Base-by-base conservation (phyloP, 1,140 invertebrate genomes). In the Eupristina koningsbergeri region DNA sequence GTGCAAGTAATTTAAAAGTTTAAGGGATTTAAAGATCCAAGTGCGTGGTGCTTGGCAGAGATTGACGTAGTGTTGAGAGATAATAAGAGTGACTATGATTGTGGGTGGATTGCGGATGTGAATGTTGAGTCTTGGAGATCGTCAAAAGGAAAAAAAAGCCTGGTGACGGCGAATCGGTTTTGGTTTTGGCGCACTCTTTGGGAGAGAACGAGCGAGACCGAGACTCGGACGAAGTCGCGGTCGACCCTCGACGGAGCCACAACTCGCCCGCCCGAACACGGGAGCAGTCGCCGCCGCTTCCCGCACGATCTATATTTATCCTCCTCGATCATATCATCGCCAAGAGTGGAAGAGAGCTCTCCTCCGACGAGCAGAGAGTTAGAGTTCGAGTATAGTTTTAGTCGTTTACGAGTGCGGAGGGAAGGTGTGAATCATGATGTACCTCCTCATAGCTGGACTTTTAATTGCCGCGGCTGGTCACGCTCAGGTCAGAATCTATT, bases 381-480 rank as follows among this genome's bases (percentile, higher is more conserved):
- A n/a, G n/a, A n/a, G n/a, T n/a, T n/a, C n/a, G n/a, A n/a, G n/a
- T n/a, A n/a, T n/a, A n/a, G n/a, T n/a, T 39, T 77, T 61, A 11
- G 22, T 61, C 17, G 36, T 76, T 53, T 22, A 36, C 67, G 47
- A 45, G 53, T 36, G 47, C 3, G 0, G 81, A 22, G n/a, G 34
- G 31, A 0, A 26, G 45, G 2, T 41, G 83, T 73, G 85, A 88
- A 81, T 22, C 86, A 89, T 89, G 89, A 89, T 86, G 88, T 82
- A 77, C 61, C 73, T 88, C 41, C 71, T 88, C 17, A 64, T 86
- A 69, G 76, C 85, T 36, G 64, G 80, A 39, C 58, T 74, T 39
- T 39, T 89, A 26, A 31, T 86, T 17, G 76, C 73, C 39, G 76
- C 75, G 41, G 77, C 86, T 31, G 61, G n/a, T 58, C 47, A 58